These are phyloP conservation scores for Acrocyrtus sp. DNA, from an alignment of 2,888 invertebrate species.

Conservation along the genomic window DNA sequence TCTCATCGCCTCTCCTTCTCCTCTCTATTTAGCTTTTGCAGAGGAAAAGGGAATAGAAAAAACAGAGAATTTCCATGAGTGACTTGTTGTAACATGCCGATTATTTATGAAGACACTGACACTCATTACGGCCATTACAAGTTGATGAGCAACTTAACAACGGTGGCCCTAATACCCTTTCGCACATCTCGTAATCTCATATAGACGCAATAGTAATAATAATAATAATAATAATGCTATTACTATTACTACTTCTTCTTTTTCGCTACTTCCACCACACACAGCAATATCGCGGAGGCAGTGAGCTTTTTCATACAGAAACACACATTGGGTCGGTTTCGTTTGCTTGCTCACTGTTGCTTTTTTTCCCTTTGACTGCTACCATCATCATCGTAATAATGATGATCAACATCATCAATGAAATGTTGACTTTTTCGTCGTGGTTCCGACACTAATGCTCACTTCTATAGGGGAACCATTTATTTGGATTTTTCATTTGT, in stretches of 20 bases:
- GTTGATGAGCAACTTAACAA: slow-evolving; percentile 51
- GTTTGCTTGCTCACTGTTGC: slow-evolving; percentile 7
- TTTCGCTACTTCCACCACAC: slow-evolving; percentile 31
- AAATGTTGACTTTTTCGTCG: slow-evolving; percentile 23
- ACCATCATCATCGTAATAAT: not conserved
- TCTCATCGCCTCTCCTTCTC: no score
- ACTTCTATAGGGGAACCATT: not conserved
- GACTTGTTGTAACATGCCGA: slow-evolving; percentile 47
- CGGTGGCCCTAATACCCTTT: slow-evolving; percentile 47
- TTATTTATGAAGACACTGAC: slow-evolving; percentile 56
- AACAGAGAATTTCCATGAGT: slow-evolving; percentile 2
- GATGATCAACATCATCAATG: slow-evolving; percentile 18
- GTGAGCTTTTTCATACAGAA: not conserved
- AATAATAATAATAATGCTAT: slow-evolving; percentile 40
- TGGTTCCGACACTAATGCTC: not conserved
- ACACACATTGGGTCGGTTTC: not conserved
- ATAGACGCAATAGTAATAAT: slow-evolving; percentile 38
- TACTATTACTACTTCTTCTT: slow-evolving; percentile 34
- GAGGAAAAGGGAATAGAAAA: no score
- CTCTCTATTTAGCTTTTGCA: no score
- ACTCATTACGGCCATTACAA: slow-evolving; percentile 57
- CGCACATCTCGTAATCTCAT: slow-evolving; percentile 45
- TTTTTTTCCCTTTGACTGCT: slow-evolving; percentile 2
- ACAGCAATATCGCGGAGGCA: no score
- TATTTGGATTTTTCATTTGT: not conserved